phyloP scores from a whole-genome alignment of 2,797 vertebrate genomes.

The Esox lucius region DNA sequence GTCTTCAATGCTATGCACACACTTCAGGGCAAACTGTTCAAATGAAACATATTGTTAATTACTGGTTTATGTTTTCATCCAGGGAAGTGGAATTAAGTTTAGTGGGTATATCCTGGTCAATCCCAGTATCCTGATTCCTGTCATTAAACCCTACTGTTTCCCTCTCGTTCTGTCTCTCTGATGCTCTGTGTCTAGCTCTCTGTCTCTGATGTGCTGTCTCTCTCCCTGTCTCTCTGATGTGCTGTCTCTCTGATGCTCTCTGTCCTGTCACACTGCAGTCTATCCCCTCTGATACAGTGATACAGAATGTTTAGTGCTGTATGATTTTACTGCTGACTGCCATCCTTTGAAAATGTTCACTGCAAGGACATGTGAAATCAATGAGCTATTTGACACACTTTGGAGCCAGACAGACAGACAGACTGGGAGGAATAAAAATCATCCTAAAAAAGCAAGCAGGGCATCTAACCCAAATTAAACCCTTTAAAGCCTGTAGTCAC shows the following conservation, averaged over 20 bases:
- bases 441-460: slow-evolving; percentile 38
- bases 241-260: background rate
- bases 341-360: slow-evolving; percentile 70
- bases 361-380: slow-evolving; percentile 73
- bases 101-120: too few relatives aligned
- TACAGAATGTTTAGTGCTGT: slow-evolving; percentile 18
- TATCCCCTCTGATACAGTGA: background rate
- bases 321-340: slow-evolving; percentile 59
- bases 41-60: too few relatives aligned
- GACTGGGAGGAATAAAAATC: background rate
- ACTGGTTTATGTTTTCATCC: too few relatives aligned
- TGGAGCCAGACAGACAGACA: slow-evolving; percentile 23
- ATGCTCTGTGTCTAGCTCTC: background rate
- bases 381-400: slow-evolving; percentile 62
- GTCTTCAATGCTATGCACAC: too few relatives aligned
- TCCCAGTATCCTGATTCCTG: background rate
- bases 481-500: too few relatives aligned
- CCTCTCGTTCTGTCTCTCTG: background rate
- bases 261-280: too few relatives aligned
- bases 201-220: background rate
- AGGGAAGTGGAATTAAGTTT: too few relatives aligned
- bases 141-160: too few relatives aligned
- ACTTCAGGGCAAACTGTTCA: too few relatives aligned
- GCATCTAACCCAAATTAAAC: slow-evolving; percentile 66
- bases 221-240: background rate